Evolutionary conservation across 2,797 vertebrate species (phyloP), one percentile per base, ranked within the genome.

Genomic region (Pangasius larnaudii): DNA sequence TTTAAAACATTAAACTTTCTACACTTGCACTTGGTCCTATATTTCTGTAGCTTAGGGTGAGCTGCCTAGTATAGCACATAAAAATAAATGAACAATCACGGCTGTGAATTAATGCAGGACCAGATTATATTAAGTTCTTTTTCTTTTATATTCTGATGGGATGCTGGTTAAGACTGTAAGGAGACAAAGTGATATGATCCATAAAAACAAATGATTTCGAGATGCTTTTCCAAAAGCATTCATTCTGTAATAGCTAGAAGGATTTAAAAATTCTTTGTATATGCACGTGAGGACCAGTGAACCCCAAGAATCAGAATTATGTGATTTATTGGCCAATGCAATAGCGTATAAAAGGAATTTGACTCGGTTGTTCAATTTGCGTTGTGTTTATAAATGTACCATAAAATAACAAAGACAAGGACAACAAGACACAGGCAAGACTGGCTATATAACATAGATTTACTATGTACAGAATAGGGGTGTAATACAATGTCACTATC

Each of bases 1-100:
- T 84, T 84, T 24, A 51, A 84, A 84, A 67, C 46, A 36, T 84
- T 84, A 84, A 69, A 67, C 82, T 67, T 84, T 84, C 42, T 84
- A 51, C 46, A 51, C 42, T 36, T 67, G 63, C 5, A 14, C 46
- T 67, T 69, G 16, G n/a, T 69, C 46, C 24, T 46, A 63, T 82
- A 83, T 83, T 65, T 69, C 30, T 53, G 30, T 53, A 33, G 82
- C 63, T 13, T 69, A 53, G 82, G 18, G 2, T 51, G 19, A 84
- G 46, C 39, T 82, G 58, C 18, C n/a, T 69, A 39, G n/a, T 69
- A 33, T 24, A 51, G 58, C 24, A 63, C 1, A 18, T 42, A 18
- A 7, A 82, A 82, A 27, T 24, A 81, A 39, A 81, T 24, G 39
- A 74, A 33, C n/a, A 27, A 49, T 83, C 81, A 19, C 11, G 42